Percentiles rank a stretch among this genome's conserved stretches.
phyloP scores from a whole-genome alignment of 2,113 vertebrate genomes.

The Phalacrocorax pelagicus region DNA sequence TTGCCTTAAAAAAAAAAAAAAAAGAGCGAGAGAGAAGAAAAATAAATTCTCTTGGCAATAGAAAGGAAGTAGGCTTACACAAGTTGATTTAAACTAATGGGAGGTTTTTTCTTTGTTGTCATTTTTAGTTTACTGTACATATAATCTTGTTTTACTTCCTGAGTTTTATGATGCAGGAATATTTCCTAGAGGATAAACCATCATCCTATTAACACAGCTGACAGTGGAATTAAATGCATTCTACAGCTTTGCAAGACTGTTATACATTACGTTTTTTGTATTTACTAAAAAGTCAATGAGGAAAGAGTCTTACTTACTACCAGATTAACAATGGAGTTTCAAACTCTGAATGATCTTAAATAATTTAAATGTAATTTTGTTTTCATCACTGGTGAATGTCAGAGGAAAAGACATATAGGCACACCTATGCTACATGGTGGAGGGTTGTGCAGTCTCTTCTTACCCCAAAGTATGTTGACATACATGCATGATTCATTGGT shows the following conservation, averaged over 20 bases:
- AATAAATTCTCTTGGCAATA: neutral
- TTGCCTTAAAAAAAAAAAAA: neutral
- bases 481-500: neutral
- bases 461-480: neutral
- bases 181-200: constrained; percentile 10
- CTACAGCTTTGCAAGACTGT: neutral
- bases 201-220: constrained; percentile 27
- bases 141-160: constrained; percentile 20
- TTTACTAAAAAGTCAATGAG: neutral
- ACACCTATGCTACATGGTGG: neutral
- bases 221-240: neutral
- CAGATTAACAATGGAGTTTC: neutral
- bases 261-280: neutral
- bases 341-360: neutral
- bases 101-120: neutral
- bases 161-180: neutral
- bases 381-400: neutral
- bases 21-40: neutral
- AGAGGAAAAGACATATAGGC: neutral
- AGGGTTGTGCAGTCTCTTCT: neutral
- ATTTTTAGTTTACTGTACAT: constrained; percentile 13
- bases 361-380: neutral
- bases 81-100: constrained; percentile 12
- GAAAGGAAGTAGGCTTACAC: neutral
- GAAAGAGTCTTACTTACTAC: neutral